Evolutionary conservation across 2,888 invertebrate species (phyloP).

Genomic region (Celastrina argiolus): DNA sequence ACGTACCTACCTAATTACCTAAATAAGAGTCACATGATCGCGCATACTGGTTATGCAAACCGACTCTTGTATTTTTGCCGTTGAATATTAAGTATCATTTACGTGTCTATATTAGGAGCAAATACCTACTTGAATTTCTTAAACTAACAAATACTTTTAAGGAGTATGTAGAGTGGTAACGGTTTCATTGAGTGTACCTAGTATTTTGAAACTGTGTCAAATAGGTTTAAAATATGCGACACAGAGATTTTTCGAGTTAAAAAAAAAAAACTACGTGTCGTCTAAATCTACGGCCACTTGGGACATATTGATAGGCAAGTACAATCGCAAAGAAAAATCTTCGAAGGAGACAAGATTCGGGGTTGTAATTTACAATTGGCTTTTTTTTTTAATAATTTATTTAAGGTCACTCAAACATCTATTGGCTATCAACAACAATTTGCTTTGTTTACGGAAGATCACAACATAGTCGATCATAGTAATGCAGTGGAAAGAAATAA

Average conservation of each 20-base stretch:
- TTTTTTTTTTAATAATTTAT: too few relatives aligned
- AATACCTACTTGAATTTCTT: background rate
- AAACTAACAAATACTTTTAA: background rate
- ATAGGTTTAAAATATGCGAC: background rate
- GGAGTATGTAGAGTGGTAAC: background rate
- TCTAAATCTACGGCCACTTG: too few relatives aligned
- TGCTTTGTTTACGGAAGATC: background rate
- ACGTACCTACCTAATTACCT: background rate
- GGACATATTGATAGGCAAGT: too few relatives aligned
- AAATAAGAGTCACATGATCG: background rate
- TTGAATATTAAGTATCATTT: background rate
- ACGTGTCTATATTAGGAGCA: background rate
- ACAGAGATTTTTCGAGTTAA: too few relatives aligned
- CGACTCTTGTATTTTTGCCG: background rate
- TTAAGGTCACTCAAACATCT: too few relatives aligned
- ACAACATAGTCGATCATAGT: background rate
- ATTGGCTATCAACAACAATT: background rate
- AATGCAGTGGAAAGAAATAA: background rate
- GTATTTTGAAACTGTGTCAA: background rate
- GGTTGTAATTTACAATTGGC: too few relatives aligned
- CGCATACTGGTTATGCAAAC: background rate
- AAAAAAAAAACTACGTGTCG: too few relatives aligned
- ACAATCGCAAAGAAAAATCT: too few relatives aligned
- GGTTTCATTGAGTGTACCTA: background rate
- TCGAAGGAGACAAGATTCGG: too few relatives aligned